Evolutionary conservation across 2,797 vertebrate genomes (phyloP).

Genomic region (Hyperoplus immaculatus): DNA sequence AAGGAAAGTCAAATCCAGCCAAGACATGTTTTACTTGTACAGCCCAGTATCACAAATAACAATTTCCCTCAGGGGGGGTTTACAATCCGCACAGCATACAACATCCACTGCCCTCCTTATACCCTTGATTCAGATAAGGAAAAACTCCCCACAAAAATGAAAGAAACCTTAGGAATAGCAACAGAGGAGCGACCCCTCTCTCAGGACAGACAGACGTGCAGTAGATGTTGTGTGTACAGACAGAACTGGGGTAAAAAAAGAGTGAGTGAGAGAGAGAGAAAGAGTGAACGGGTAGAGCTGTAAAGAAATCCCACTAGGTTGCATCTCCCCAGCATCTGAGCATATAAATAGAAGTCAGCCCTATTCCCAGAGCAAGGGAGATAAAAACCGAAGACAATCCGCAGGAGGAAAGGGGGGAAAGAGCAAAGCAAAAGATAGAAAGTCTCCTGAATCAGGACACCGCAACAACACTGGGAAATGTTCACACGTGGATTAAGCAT

Average conservation of each 20-base stretch:
- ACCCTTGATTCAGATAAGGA: too few species aligned
- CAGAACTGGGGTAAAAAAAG: constrained; percentile 18
- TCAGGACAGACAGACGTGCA: too few species aligned
- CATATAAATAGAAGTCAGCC: constrained; percentile 83
- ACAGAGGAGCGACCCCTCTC: too few species aligned
- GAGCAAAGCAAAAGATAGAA: constrained; percentile 52
- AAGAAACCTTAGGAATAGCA: too few species aligned
- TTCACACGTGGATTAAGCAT: constrained; percentile 43
- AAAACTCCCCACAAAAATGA: too few species aligned
- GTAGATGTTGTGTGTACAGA: too few species aligned
- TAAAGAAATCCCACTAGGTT: constrained; percentile 77
- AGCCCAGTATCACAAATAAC: too few species aligned
- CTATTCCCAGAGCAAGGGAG: constrained; percentile 78
- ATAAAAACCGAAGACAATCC: constrained; percentile 72
- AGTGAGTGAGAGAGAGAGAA: not conserved
- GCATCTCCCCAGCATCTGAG: constrained; percentile 82
- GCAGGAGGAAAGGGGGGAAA: constrained; percentile 51
- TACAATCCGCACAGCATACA: too few species aligned
- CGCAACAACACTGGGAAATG: constrained; percentile 30
- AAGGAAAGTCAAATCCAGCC: constrained; percentile 23
- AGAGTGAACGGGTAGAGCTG: constrained; percentile 65
- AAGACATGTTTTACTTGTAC: too few species aligned
- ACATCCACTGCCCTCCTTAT: too few species aligned
- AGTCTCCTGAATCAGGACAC: constrained; percentile 69
- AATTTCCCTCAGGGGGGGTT: too few species aligned